A percentile compares a stretch with the other conserved stretches of the same genome.
phyloP scores from a whole-genome alignment of 2,113 vertebrate genomes.

The Noctilio leporinus region DNA sequence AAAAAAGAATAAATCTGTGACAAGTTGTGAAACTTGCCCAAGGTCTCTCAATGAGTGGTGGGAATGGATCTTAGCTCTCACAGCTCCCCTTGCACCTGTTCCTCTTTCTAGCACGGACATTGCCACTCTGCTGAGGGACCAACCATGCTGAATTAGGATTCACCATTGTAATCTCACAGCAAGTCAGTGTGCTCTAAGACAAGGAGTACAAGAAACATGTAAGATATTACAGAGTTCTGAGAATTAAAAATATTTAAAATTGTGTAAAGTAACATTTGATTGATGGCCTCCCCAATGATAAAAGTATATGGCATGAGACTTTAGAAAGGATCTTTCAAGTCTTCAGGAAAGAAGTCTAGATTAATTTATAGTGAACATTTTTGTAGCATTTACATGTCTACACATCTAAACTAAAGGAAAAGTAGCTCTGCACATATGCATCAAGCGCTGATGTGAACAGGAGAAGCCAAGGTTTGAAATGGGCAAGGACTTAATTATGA shows the following conservation, averaged over 20 bases:
- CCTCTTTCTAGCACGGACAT: too few species aligned
- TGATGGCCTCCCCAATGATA: neutral
- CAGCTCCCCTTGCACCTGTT: neutral
- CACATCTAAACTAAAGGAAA: neutral
- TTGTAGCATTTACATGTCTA: neutral
- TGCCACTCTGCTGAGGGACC: neutral
- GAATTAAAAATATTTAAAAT: neutral
- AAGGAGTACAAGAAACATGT: neutral
- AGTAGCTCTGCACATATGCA: accelerated
- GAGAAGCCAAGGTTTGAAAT: neutral
- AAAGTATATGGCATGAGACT: neutral
- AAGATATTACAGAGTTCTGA: neutral
- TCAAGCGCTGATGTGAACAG: accelerated
- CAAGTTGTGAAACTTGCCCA: too few species aligned
- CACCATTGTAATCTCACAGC: neutral
- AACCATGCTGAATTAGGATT: neutral
- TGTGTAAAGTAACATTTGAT: accelerated
- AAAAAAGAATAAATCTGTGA: too few species aligned
- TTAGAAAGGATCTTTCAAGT: neutral
- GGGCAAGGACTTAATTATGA: neutral
- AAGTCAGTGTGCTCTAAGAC: neutral
- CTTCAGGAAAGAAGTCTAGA: neutral
- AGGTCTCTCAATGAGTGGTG: accelerated
- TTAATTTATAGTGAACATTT: neutral
- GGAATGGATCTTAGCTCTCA: too few species aligned